Conservation (phyloP, 1,140 invertebrate genomes). For the Tribolium madens region DNA sequence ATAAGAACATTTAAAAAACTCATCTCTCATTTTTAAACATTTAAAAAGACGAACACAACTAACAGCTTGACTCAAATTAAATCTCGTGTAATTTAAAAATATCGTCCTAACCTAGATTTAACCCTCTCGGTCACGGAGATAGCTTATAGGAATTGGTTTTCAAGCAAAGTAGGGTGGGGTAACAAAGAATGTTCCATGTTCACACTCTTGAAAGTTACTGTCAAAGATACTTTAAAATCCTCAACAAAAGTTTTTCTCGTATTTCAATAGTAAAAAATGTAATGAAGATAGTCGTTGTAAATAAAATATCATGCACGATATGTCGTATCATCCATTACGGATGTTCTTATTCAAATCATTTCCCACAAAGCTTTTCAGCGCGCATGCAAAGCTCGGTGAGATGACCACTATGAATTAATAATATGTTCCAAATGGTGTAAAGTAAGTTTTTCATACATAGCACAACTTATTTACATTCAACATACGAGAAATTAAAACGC, state of each 20-base stretch:
- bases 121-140: conserved; percentile 3
- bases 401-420: conserved; percentile 7
- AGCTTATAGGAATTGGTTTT: background rate
- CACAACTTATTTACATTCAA: background rate
- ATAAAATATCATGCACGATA: conserved; percentile 20
- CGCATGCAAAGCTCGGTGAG: background rate
- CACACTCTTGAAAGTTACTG: background rate
- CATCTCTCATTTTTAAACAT: background rate
- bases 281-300: conserved; percentile 31
- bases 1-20: background rate
- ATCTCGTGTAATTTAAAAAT: conserved; percentile 24
- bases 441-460: background rate
- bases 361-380: conserved; percentile 25
- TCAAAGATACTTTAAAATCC: conserved; percentile 6
- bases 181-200: background rate
- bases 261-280: background rate
- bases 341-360: conserved; percentile 10
- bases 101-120: conserved; percentile 2
- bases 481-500: background rate
- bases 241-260: background rate
- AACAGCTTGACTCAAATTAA: conserved; percentile 22
- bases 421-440: background rate
- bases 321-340: conserved; percentile 17
- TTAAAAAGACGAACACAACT: conserved; percentile 6
- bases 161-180: background rate